phyloP scores from a whole-genome alignment of 2,888 invertebrate species.

The Andrena bucephala region DNA sequence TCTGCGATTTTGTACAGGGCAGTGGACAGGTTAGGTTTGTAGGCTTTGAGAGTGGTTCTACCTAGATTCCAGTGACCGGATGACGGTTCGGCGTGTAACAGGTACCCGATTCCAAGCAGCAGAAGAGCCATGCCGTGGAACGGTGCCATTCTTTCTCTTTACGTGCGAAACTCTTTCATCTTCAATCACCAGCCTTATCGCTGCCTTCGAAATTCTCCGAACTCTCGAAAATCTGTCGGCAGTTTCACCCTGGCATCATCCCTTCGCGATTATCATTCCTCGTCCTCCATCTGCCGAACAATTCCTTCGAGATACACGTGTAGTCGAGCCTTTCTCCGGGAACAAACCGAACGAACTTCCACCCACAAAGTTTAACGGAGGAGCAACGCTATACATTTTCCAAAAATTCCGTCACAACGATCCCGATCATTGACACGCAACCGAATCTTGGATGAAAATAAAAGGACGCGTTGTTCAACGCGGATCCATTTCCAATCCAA shows the following conservation, averaged over 20 bases:
- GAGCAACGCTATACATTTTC: neutral
- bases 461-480: neutral
- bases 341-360: neutral
- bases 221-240: constrained; percentile 4
- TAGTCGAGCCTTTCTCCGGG: neutral
- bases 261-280: constrained; percentile 9
- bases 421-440: neutral
- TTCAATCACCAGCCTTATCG: constrained; percentile 13
- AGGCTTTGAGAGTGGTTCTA: constrained; percentile 42
- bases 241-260: constrained; percentile 11
- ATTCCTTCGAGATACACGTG: constrained; percentile 5
- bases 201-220: neutral
- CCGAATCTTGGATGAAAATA: neutral
- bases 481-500: neutral
- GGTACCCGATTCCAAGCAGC: constrained; percentile 78
- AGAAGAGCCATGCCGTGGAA: constrained; percentile 76
- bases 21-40: neutral
- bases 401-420: neutral
- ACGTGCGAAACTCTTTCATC: constrained; percentile 50
- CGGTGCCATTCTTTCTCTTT: constrained; percentile 73
- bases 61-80: constrained; percentile 70
- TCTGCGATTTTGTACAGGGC: too few relatives aligned
- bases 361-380: neutral
- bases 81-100: constrained; percentile 78
- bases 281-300: constrained; percentile 1